phyloP scores from a whole-genome alignment of 1,140 invertebrate genomes.

The Drosophila oshimai region DNA sequence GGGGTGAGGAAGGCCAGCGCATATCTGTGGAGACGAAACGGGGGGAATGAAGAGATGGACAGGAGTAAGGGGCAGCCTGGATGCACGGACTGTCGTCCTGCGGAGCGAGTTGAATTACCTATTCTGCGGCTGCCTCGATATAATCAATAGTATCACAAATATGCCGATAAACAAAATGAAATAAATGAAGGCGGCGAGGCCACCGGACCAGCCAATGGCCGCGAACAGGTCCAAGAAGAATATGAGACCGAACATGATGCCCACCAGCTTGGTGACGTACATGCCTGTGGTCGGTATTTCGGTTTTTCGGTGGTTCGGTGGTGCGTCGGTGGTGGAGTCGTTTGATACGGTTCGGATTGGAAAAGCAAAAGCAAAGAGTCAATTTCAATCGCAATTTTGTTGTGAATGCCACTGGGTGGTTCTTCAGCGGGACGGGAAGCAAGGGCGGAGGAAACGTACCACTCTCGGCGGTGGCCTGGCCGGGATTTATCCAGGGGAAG shows the following conservation, averaged over 20 bases:
- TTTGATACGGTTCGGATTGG: constrained; percentile 6
- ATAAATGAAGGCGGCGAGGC: constrained; percentile 88
- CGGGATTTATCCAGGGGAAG: constrained; percentile 93
- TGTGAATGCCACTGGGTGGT: not conserved
- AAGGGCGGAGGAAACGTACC: constrained; percentile 77
- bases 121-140: constrained; percentile 95
- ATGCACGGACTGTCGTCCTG: not conserved
- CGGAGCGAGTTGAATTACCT: constrained; percentile 85
- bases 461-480: constrained; percentile 91
- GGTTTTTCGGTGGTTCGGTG: constrained; percentile 7
- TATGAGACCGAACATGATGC: constrained; percentile 91
- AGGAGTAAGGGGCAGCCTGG: not conserved
- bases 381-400: constrained; percentile 30
- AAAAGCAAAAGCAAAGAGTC: constrained; percentile 40
- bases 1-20: constrained; percentile 93
- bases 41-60: not conserved
- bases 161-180: constrained; percentile 89
- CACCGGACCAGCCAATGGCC: constrained; percentile 89
- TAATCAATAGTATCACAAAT: constrained; percentile 89
- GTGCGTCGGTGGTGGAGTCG: not conserved
- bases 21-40: constrained; percentile 85
- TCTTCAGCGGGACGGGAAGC: not conserved
- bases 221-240: constrained; percentile 92
- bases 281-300: constrained; percentile 85
- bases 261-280: constrained; percentile 94